These are phyloP conservation scores for Sycophaga agraensis DNA, from an alignment of 1,140 invertebrate genomes.

Conservation along the genomic window DNA sequence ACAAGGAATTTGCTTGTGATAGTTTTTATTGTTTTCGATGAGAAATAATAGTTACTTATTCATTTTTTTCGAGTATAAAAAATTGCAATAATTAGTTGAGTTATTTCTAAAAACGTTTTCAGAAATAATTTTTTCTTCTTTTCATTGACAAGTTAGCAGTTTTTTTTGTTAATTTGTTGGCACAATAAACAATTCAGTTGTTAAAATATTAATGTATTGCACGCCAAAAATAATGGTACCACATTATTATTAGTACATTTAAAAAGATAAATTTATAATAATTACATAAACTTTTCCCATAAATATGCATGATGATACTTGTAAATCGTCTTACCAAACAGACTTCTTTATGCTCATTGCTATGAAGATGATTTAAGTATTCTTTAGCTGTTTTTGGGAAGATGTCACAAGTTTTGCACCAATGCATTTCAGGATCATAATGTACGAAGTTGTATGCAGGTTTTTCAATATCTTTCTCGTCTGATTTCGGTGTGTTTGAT, in stretches of 20 bases:
- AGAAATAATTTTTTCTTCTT: too few relatives aligned
- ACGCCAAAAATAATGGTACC: too few relatives aligned
- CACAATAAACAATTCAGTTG: too few relatives aligned
- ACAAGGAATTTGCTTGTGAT: constrained; percentile 25
- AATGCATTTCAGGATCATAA: constrained; percentile 85
- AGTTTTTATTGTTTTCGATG: not conserved
- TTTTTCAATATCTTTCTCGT: constrained; percentile 45
- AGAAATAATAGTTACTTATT: not conserved
- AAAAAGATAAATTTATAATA: constrained; percentile 7
- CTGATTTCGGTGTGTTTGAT: constrained; percentile 47
- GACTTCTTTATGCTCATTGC: constrained; percentile 70
- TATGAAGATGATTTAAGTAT: constrained; percentile 80
- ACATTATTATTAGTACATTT: too few relatives aligned
- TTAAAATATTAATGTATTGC: too few relatives aligned
- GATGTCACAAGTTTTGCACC: constrained; percentile 82
- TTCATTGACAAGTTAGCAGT: too few relatives aligned
- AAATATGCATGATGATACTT: not conserved
- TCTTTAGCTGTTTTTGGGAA: constrained; percentile 84
- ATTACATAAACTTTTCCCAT: not conserved
- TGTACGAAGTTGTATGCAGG: constrained; percentile 75
- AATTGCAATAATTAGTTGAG: not conserved
- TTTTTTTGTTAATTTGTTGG: too few relatives aligned
- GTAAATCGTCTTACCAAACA: constrained; percentile 54
- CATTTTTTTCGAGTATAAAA: constrained; percentile 7
- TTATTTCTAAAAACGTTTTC: too few relatives aligned